Evolutionary conservation across 2,888 invertebrate species (phyloP).

Genomic region (Smittia sp.): DNA sequence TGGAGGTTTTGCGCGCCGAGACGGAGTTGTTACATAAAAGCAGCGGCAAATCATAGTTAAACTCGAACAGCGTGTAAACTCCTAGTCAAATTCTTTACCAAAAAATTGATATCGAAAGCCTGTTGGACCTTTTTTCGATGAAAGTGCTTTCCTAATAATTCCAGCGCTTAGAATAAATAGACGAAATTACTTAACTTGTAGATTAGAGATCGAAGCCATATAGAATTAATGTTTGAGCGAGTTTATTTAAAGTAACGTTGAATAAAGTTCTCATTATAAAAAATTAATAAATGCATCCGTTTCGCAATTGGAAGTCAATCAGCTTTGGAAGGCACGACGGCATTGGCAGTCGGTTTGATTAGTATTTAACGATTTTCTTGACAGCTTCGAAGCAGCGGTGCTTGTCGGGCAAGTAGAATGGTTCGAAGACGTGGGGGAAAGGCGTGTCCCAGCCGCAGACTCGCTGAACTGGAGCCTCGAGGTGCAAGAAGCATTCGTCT

Average conservation of each 20-base stretch:
- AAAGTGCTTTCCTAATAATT: no score
- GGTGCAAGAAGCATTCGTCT: conserved; percentile 88
- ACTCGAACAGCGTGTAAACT: background rate
- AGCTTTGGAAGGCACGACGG: background rate
- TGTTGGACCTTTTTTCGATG: no score
- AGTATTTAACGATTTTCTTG: conserved; percentile 71
- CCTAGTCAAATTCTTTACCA: conserved; percentile 22
- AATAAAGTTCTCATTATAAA: background rate
- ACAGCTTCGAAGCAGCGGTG: conserved; percentile 87
- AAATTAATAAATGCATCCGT: conserved; percentile 24
- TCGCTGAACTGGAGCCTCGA: conserved; percentile 88
- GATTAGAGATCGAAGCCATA: background rate
- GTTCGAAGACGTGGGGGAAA: conserved; percentile 94
- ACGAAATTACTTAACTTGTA: background rate
- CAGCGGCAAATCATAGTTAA: background rate
- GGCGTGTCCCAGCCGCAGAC: conserved; percentile 97
- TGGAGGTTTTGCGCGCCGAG: conserved; percentile 50
- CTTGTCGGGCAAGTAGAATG: conserved; percentile 92
- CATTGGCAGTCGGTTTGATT: conserved; percentile 42
- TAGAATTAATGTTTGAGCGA: background rate
- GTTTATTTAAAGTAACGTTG: conserved; percentile 6
- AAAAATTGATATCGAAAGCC: conserved; percentile 6
- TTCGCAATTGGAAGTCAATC: background rate
- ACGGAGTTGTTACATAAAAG: conserved; percentile 23
- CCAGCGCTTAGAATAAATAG: background rate